Evolutionary conservation across 2,113 vertebrate genomes (phyloP), one percentile per base, ranked within the genome.

Genomic region (Phalacrocorax pelagicus): DNA sequence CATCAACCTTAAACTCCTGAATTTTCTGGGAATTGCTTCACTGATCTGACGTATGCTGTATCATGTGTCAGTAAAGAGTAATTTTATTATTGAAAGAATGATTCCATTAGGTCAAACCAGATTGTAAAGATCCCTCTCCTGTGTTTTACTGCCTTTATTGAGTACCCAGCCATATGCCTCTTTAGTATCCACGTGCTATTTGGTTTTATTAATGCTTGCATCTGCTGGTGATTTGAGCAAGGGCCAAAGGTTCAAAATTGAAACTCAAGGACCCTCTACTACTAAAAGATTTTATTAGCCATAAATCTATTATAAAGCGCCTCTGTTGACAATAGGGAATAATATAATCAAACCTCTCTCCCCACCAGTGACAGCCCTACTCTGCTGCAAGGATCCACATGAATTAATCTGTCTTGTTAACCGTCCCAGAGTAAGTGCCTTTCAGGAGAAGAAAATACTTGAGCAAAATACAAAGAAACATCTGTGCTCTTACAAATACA

Each of bases 211-310:
- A 94, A 92, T 96, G 94, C 78, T 49, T 29, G 78, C 91, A 89
- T 96, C 94, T 95, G 96, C 95, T 61, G 74, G 83, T 81, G 92
- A 95, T 97, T 96, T 95, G 84, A 97, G 81, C 78, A 46, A 79
- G 91, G 95, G 94, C 89, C 95, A 96, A 94, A 95, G 96, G 94
- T 96, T 94, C 92, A 92, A 92, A 94, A 97, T 94, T 78, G 94
- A 84, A 96, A 95, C 94, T 97, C 84, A 94, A 96, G 94, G 94
- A 97, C 89, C 94, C 94, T 94, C 86, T 73, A 52, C 77, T 80
- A 77, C 92, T 95, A 85, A 91, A 96, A 92, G 86, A 94, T 96
- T 97, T 97, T 95, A 97, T 92, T 94, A 70, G 92, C 84, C 94
- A 92, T 96, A 91, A 94, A 96, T 96, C 94, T 94, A 32, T 91